A percentile compares a stretch with the other conserved stretches of the same genome.
These are phyloP conservation scores for Xanthia icteritia DNA, from an alignment of 2,888 invertebrate species.

Conservation along the genomic window DNA sequence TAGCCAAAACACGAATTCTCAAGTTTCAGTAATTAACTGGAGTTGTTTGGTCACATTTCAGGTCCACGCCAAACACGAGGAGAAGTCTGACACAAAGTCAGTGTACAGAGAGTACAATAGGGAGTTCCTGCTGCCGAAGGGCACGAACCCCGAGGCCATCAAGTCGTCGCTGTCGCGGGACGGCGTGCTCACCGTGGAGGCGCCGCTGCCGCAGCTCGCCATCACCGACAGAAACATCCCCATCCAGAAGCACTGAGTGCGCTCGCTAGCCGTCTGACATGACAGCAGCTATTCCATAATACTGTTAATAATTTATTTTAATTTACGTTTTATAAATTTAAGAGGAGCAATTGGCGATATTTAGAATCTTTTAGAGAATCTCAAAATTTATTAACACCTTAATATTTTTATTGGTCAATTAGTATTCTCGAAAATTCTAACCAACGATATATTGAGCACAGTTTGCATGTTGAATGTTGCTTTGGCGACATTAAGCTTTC, in stretches of 20 bases:
- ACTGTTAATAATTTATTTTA: conserved; percentile 90
- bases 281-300: conserved; percentile 88
- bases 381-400: conserved; percentile 83
- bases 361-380: conserved; percentile 88
- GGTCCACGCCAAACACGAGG: conserved; percentile 99
- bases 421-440: conserved; percentile 76
- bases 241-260: conserved; percentile 91
- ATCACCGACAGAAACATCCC: conserved; percentile 96
- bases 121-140: conserved; percentile 98
- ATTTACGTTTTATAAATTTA: conserved; percentile 86
- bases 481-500: conserved; percentile 80
- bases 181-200: conserved; percentile 98
- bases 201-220: conserved; percentile 97
- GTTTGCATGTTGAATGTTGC: conserved; percentile 79
- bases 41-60: conserved; percentile 83
- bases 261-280: conserved; percentile 72
- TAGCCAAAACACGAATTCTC: conserved; percentile 60
- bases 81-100: conserved; percentile 98
- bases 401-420: conserved; percentile 77
- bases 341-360: conserved; percentile 84
- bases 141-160: conserved; percentile 98
- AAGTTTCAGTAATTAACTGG: conserved; percentile 37
- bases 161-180: conserved; percentile 98
- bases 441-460: conserved; percentile 76
- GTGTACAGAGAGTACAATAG: conserved; percentile 99